Evolutionary conservation across 2,888 invertebrate genomes (phyloP).

Genomic region (Lottia gigantea): DNA sequence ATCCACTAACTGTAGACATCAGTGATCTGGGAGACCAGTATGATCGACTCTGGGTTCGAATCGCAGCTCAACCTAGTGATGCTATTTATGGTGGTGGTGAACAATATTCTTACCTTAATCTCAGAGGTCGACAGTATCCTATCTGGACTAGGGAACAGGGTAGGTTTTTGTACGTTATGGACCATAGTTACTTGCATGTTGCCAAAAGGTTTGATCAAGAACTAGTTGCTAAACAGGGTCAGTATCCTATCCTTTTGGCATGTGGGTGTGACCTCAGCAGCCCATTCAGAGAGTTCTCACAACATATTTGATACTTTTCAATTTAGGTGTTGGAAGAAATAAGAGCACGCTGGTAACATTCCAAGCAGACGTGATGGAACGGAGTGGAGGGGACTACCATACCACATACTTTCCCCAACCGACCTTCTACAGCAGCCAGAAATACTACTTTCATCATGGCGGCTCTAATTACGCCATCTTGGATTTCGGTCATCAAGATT

Average conservation of each 20-base stretch:
- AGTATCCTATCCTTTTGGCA: too few relatives aligned
- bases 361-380: constrained; percentile 40
- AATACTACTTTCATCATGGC: constrained; percentile 51
- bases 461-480: constrained; percentile 48
- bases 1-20: constrained; percentile 39
- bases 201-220: too few relatives aligned
- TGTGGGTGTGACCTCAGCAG: too few relatives aligned
- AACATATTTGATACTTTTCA: too few relatives aligned
- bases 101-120: constrained; percentile 57
- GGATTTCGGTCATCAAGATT: constrained; percentile 44
- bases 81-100: constrained; percentile 59
- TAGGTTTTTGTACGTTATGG: constrained; percentile 17
- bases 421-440: constrained; percentile 50
- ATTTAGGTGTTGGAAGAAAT: constrained; percentile 59
- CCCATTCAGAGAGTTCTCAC: too few relatives aligned
- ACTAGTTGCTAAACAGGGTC: too few relatives aligned
- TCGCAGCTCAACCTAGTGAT: constrained; percentile 45
- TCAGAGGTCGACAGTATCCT: constrained; percentile 51
- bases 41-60: constrained; percentile 52
- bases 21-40: constrained; percentile 24
- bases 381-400: constrained; percentile 53
- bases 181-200: not conserved
- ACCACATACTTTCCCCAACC: constrained; percentile 61
- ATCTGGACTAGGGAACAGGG: constrained; percentile 64
- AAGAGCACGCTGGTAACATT: constrained; percentile 52